Evolutionary conservation across 2,888 invertebrate species (phyloP).

Genomic region (Sminthurides aquaticus): DNA sequence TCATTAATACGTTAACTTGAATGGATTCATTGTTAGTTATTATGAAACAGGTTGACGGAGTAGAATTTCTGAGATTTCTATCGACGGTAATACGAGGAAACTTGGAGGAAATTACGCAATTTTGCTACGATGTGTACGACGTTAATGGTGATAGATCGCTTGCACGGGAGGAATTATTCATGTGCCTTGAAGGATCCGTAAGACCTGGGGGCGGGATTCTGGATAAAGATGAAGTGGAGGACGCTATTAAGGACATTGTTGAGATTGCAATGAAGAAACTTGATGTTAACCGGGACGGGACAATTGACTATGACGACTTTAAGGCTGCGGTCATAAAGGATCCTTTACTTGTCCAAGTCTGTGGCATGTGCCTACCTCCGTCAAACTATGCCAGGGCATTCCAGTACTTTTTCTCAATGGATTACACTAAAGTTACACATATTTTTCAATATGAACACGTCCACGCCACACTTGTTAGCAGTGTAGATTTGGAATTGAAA

Average conservation of each 20-base stretch:
- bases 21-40: too few species aligned
- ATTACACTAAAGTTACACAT: slow-evolving; percentile 8
- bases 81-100: slow-evolving; percentile 36
- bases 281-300: slow-evolving; percentile 35
- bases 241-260: slow-evolving; percentile 37
- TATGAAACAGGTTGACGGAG: slow-evolving; percentile 23
- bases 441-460: not conserved
- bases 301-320: slow-evolving; percentile 37
- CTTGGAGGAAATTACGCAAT: slow-evolving; percentile 32
- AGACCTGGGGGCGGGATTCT: slow-evolving; percentile 34
- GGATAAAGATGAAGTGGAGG: slow-evolving; percentile 38
- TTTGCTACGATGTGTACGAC: slow-evolving; percentile 28
- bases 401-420: slow-evolving; percentile 9
- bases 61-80: slow-evolving; percentile 32
- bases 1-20: too few species aligned
- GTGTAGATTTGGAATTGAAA: too few species aligned
- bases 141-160: slow-evolving; percentile 26
- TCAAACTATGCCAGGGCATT: slow-evolving; percentile 8
- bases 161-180: slow-evolving; percentile 38
- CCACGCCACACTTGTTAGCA: too few species aligned
- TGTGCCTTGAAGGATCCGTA: slow-evolving; percentile 39
- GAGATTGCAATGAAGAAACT: slow-evolving; percentile 37
- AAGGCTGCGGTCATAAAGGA: slow-evolving; percentile 26
- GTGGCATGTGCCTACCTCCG: slow-evolving; percentile 21
- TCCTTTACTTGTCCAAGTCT: slow-evolving; percentile 22